phyloP scores from a whole-genome alignment of 2,888 invertebrate genomes.

The Oscheius onirici region DNA sequence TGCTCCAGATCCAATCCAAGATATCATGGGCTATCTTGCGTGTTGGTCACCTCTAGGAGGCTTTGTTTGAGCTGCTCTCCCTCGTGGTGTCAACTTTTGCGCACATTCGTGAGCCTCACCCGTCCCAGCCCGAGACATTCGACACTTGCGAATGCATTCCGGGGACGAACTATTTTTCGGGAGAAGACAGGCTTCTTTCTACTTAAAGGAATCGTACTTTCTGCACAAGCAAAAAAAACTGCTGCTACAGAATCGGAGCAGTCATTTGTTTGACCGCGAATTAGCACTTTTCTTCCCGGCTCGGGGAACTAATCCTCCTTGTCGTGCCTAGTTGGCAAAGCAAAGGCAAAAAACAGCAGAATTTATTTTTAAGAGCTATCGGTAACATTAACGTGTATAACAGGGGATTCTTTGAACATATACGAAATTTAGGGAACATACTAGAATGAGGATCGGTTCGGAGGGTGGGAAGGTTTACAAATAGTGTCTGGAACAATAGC shows the following conservation, averaged over 20 bases:
- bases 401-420: neutral
- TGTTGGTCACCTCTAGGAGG: constrained; percentile 18
- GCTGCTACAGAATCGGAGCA: neutral
- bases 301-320: constrained; percentile 14
- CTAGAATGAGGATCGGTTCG: constrained; percentile 20
- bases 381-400: neutral
- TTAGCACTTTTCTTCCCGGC: neutral
- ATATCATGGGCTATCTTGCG: constrained; percentile 25
- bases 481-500: neutral
- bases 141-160: constrained; percentile 28
- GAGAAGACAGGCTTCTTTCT: neutral
- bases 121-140: constrained; percentile 19
- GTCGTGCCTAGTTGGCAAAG: constrained; percentile 11
- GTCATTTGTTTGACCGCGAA: neutral
- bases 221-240: neutral
- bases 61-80: constrained; percentile 33
- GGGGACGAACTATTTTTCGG: constrained; percentile 11
- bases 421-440: neutral
- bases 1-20: neutral
- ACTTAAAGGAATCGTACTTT: neutral
- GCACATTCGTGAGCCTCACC: constrained; percentile 22
- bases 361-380: neutral
- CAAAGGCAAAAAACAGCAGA: neutral
- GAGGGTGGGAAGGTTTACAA: neutral
- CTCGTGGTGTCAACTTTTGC: constrained; percentile 23